phyloP scores from a whole-genome alignment of 2,797 vertebrate genomes.

The Myripristis murdjan region DNA sequence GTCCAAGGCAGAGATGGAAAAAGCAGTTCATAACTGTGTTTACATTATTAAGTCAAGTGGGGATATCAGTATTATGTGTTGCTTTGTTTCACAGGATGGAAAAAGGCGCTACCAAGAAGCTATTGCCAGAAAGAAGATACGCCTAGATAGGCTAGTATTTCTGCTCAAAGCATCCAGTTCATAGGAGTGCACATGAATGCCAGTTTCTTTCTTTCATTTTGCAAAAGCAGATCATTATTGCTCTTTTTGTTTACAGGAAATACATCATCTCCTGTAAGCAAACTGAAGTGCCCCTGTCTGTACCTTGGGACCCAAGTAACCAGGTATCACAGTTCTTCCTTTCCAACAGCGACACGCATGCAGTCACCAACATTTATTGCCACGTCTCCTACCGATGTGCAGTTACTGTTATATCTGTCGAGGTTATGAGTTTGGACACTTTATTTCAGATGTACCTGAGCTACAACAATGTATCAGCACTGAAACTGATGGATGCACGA shows the following conservation, averaged over 20 bases:
- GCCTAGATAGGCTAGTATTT: constrained; percentile 90
- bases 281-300: constrained; percentile 91
- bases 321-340: constrained; percentile 86
- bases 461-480: constrained; percentile 96
- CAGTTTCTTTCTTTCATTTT: constrained; percentile 19
- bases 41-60: neutral
- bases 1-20: neutral
- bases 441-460: constrained; percentile 93
- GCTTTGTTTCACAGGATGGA: constrained; percentile 87
- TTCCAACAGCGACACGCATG: neutral
- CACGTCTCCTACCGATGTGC: neutral
- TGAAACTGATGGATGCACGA: constrained; percentile 93
- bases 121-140: constrained; percentile 94
- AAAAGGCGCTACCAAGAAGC: constrained; percentile 94
- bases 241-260: constrained; percentile 86
- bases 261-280: constrained; percentile 95
- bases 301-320: constrained; percentile 98
- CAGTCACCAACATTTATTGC: constrained; percentile 26
- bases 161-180: neutral
- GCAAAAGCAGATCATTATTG: constrained; percentile 6
- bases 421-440: constrained; percentile 24
- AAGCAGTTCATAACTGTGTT: neutral
- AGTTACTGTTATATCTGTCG: neutral
- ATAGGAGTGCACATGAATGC: neutral
- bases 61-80: constrained; percentile 2